phyloP scores from a whole-genome alignment of 2,113 vertebrate genomes.

The Tetrax tetrax region DNA sequence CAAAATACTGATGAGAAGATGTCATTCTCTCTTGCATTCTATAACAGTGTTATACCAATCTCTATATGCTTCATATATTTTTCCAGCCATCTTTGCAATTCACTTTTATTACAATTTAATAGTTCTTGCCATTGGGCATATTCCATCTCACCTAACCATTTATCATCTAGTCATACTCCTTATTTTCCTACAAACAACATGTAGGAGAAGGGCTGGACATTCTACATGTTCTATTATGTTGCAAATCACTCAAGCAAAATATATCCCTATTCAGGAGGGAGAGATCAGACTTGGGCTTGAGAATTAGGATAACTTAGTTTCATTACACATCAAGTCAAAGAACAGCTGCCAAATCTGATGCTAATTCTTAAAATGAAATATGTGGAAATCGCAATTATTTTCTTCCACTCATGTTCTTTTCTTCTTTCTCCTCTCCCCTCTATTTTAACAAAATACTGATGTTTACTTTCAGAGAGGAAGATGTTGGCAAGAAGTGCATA shows the following conservation, averaged over 20 bases:
- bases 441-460: not conserved
- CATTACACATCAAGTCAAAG: not conserved
- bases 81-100: not conserved
- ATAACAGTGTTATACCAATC: not conserved
- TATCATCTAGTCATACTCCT: not conserved
- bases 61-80: not conserved
- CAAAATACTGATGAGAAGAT: not conserved
- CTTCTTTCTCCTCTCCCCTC: not conserved
- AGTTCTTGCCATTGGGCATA: not conserved
- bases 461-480: not conserved
- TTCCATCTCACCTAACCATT: not conserved
- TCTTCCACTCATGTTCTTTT: accelerated
- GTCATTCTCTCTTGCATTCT: not conserved
- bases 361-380: not conserved
- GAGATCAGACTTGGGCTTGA: not conserved
- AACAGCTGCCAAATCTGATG: not conserved
- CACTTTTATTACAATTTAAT: not conserved
- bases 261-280: not conserved
- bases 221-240: not conserved
- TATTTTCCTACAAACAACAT: not conserved
- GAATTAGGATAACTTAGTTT: not conserved
- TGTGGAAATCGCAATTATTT: not conserved
- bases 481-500: accelerated
- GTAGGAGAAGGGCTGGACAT: not conserved
- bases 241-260: not conserved